Percentiles rank a stretch among this genome's conserved stretches.
Evolutionary conservation across 2,113 vertebrate species (phyloP).

Genomic region (Ia io): DNA sequence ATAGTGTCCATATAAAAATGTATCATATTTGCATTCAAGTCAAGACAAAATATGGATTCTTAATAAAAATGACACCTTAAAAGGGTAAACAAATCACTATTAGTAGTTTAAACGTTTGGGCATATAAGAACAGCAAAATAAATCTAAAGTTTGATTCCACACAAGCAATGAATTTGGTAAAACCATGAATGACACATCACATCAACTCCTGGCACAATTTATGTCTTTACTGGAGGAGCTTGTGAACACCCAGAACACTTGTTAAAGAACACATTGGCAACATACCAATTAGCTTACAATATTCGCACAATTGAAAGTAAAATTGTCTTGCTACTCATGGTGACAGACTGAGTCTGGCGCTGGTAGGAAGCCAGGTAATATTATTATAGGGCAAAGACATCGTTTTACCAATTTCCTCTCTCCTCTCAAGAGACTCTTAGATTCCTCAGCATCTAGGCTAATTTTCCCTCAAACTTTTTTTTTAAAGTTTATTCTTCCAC

Average conservation of each 20-base stretch:
- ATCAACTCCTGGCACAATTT: neutral
- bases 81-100: conserved; percentile 1
- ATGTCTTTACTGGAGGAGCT: neutral
- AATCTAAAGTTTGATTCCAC: neutral
- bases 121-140: conserved; percentile 16
- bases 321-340: neutral
- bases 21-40: neutral
- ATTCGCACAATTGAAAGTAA: neutral
- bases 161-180: conserved; percentile 5
- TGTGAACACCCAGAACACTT: neutral
- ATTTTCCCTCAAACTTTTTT: neutral
- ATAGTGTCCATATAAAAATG: neutral
- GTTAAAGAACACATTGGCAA: neutral
- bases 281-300: neutral
- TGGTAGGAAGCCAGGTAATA: neutral
- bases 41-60: neutral
- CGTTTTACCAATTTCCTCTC: neutral
- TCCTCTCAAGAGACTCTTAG: neutral
- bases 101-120: neutral
- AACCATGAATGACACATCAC: neutral
- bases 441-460: neutral
- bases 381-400: neutral
- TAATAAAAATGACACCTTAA: conserved; percentile 8
- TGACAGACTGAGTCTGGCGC: neutral
- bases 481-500: neutral